A percentile compares a stretch with the other conserved stretches of the same genome.
Conservation (phyloP, 2,113 vertebrate species). For the Chamaea fasciata region DNA sequence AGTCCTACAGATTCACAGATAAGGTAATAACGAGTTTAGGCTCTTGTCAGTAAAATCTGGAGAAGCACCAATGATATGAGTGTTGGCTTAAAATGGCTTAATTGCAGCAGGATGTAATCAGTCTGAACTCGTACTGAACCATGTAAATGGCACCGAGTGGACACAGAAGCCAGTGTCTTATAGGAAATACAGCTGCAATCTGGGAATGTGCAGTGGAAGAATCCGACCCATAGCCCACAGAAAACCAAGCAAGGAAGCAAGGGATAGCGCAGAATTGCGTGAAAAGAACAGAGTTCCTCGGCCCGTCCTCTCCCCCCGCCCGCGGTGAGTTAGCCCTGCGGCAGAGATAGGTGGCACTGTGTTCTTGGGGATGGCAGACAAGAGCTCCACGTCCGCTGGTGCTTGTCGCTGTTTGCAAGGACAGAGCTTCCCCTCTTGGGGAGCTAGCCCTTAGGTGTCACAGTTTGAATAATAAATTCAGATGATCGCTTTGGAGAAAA, state of each 20-base stretch:
- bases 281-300: not conserved
- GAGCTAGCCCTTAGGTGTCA: not conserved
- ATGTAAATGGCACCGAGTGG: not conserved
- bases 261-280: fast-evolving
- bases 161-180: not conserved
- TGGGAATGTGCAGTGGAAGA: not conserved
- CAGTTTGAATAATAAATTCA: not conserved
- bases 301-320: fast-evolving
- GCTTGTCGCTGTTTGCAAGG: not conserved
- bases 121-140: not conserved
- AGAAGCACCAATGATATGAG: not conserved
- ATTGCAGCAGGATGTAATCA: not conserved
- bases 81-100: not conserved
- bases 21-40: not conserved
- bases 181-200: not conserved
- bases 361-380: not conserved
- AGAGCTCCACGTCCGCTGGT: not conserved
- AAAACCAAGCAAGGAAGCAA: not conserved
- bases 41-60: not conserved
- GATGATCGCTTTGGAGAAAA: not conserved
- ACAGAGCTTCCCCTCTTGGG: not conserved
- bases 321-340: fast-evolving
- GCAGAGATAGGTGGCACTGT: slow-evolving; percentile 12
- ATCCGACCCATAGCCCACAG: not conserved
- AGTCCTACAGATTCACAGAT: not conserved